Base-by-base conservation (phyloP, 2,888 invertebrate genomes). In the Rhamnusium bicolor region DNA sequence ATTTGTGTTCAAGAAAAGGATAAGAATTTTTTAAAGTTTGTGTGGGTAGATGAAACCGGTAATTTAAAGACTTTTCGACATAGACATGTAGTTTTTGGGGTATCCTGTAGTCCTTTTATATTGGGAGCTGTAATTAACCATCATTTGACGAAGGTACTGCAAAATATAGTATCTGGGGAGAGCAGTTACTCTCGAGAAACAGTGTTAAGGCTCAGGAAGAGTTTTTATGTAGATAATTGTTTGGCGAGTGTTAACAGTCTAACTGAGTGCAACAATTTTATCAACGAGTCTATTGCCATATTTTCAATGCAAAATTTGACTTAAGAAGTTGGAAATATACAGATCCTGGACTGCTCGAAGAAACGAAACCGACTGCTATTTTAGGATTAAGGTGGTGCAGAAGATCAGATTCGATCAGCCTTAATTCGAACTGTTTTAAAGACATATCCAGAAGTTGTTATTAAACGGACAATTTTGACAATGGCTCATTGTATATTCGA, bases 21-120 rank as follows among this genome's bases (percentile, higher is more conserved):
- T 58, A 62, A 84, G 61, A 72, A 83, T 60, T 82, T 72, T 72
- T 66, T 83, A 1, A 54, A 78, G 24, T 84, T 84, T 71, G 71
- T 84, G 6, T 81, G 82, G 81, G 78, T 65, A 2, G 71, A 77
- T 47, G 29, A 56, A 19, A 40, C 72, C n/a, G 71, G 66, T n/a
- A 21, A 74, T 12, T 16, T 53, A 51, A 74, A 60, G 24, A 32
- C 69, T 24, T 77, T 54, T 58, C 63, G 71, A 8, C 72, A 78
- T 58, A 14, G 18, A 10, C 21, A 69, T 19, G 62, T 75, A n/a
- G 74, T 73, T 10, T 74, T 76, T 72, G 74, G 75, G 18, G 68
- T 70, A 56, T 49, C 51, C 8, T 47, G 76, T 46, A 74, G 76
- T 65, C 74, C 71, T 8, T 72, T 77, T 66, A 51, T 75, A 16